Base-by-base conservation (phyloP, 53 echinoderm and acorn worm genomes). In the Pentamera pediparva region DNA sequence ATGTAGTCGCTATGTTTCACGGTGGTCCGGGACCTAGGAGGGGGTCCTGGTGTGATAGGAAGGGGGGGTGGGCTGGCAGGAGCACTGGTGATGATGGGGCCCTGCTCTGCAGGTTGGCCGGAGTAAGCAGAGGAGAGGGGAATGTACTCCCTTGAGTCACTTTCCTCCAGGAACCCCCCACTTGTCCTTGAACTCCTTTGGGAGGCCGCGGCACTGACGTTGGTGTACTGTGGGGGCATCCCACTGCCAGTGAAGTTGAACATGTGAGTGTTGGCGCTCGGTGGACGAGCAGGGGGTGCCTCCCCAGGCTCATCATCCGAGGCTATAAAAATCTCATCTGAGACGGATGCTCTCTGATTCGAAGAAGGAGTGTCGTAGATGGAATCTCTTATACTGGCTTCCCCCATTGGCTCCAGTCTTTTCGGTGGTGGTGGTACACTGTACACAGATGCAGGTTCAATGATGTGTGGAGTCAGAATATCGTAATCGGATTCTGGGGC, bases 281-380 rank as follows among this genome's bases (percentile, higher is more conserved):
- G 26, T 31, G 67, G 67, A 13, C 30, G 30, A 4, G 1, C 41
- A 36, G 24, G 19, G 18, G 38, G 28, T 22, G 54, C 24, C 25
- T 6, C 29, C 11, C 25, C 18, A 8, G 2, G 26, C 41, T 67
- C 12, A 12, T 67, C 12, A 38, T 29, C 26, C 8, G 17, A 10
- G 1, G 33, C n/a, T 67, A 13, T 4, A 22, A 31, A 29, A 4
- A 19, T 9, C 2, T 54, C 54, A 1, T 63, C 13, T 6, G 21
- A 33, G 20, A 19, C 25, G 5, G 37, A 8, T 12, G 43, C 67
- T 67, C 21, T 7, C 29, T 67, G 67, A 45, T 67, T 67, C 30
- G 67, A 67, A 28, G 67, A 28, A 38, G 67, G 67, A 41, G 24
- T 43, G 18, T 67, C 67, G 30, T 67, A 67, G 13, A 67, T 27